These are phyloP conservation scores for Prionailurus viverrinus DNA, from an alignment of 2,113 vertebrate species.

Conservation along the genomic window DNA sequence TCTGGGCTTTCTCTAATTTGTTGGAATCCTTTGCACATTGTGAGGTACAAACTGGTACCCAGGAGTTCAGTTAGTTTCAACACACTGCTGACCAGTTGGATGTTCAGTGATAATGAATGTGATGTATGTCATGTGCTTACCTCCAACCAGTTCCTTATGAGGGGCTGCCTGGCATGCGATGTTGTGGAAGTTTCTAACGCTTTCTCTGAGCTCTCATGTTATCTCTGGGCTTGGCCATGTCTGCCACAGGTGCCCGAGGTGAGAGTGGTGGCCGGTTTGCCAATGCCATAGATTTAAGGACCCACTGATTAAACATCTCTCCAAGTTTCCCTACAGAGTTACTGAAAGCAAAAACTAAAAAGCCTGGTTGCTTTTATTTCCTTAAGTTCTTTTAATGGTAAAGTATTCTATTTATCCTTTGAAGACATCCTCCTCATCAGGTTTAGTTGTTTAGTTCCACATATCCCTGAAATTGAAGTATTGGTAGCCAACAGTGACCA, in stretches of 20 bases:
- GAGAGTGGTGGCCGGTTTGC: too few relatives aligned
- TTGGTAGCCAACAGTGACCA: not conserved
- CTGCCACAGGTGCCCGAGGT: not conserved
- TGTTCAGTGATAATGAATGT: not conserved
- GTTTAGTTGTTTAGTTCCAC: not conserved
- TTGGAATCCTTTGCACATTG: not conserved
- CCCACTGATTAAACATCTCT: not conserved
- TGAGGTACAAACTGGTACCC: not conserved
- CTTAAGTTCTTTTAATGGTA: not conserved
- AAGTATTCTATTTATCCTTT: not conserved
- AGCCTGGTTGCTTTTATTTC: not conserved
- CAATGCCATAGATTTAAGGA: not conserved
- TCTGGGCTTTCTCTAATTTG: conserved; percentile 19
- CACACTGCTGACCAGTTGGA: not conserved
- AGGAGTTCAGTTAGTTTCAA: not conserved
- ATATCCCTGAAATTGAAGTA: not conserved
- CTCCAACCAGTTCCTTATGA: not conserved
- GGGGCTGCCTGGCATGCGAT: not conserved
- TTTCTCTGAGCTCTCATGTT: not conserved
- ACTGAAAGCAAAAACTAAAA: not conserved
- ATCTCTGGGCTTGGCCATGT: not conserved
- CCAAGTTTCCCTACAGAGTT: not conserved
- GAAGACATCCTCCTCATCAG: not conserved
- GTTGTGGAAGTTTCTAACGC: not conserved
- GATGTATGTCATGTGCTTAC: not conserved